Evolutionary conservation across 2,797 vertebrate genomes (phyloP), one percentile per base, ranked within the genome.

Genomic region (Scleropages formosus): DNA sequence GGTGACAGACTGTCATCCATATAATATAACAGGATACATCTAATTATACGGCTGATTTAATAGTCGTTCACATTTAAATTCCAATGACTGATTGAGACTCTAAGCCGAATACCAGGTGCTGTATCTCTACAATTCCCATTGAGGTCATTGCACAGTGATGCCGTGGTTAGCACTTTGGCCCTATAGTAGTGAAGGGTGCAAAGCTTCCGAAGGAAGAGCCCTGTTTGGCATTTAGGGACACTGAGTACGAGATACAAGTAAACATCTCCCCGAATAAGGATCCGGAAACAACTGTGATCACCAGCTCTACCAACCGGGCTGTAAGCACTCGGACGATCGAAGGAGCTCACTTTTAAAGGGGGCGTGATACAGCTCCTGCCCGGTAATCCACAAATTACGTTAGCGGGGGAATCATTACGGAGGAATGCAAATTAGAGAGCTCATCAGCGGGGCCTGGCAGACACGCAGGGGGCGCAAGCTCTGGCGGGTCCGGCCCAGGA

Each of bases 361-460:
- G 67, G 75, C 77, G 78, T 79, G 80, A 82, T 74, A 77, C 76
- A 78, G 64, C 91, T 91, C 90, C 84, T 90, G 84, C 73, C 39
- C 86, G 84, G 85, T 86, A 79, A 85, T 87, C 82, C 85, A 78
- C 82, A 83, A 89, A 87, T 85, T 83, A 88, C 89, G 86, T 82
- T 84, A 89, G 85, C 86, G 87, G 81, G 82, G 76, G 78, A 74
- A 87, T 46, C 80, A 90, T 87, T 86, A 91, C 84, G 83, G 89
- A 83, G 78, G 84, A 89, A 91, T 92, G 91, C 89, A 90, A 92
- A 92, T 90, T 90, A 91, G 85, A 89, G 86, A 87, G 82, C 91
- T 92, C 91, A 93, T 93, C 90, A 90, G 88, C 81, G 85, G 88
- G 78, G 84, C 76, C 75, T 87, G 84, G 81, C 88, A 92, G 88